Conservation (phyloP, 1,140 invertebrate genomes). For the Berghia stephanieae region DNA sequence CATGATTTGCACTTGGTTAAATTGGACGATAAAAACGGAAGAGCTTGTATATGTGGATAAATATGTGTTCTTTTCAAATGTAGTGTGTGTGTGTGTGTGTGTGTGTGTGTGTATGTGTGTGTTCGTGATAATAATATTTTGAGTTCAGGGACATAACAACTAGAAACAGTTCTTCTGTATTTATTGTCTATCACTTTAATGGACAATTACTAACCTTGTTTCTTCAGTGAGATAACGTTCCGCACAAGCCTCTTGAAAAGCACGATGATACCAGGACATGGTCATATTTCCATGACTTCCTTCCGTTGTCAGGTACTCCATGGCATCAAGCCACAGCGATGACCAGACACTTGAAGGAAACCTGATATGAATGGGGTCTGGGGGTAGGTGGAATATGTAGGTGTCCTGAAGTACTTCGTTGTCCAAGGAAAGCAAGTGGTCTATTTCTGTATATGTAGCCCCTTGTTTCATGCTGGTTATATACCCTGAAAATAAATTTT, state of each 20-base stretch:
- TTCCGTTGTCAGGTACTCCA: constrained; percentile 75
- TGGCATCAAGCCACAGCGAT: constrained; percentile 73
- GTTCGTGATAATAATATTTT: too few species aligned
- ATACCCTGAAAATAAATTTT: constrained; percentile 72
- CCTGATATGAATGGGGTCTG: constrained; percentile 51
- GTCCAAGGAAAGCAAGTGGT: constrained; percentile 61
- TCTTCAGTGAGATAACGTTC: constrained; percentile 77
- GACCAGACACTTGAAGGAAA: constrained; percentile 72
- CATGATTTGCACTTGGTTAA: too few species aligned
- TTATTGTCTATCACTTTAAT: too few species aligned
- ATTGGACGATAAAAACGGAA: too few species aligned
- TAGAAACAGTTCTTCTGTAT: too few species aligned
- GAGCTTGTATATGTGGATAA: too few species aligned
- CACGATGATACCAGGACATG: constrained; percentile 82
- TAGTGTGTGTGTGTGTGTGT: too few species aligned
- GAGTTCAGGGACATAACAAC: too few species aligned
- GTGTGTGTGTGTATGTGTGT: too few species aligned
- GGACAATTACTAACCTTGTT: too few species aligned
- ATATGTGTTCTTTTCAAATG: too few species aligned
- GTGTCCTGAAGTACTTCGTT: constrained; percentile 62
- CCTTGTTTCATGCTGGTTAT: constrained; percentile 52
- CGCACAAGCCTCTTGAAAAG: constrained; percentile 90
- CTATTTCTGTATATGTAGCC: constrained; percentile 56
- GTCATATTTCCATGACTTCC: constrained; percentile 71
- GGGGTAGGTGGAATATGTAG: constrained; percentile 58